These are phyloP conservation scores for Phania funesta DNA, from an alignment of 2,888 invertebrate species.

Conservation along the genomic window DNA sequence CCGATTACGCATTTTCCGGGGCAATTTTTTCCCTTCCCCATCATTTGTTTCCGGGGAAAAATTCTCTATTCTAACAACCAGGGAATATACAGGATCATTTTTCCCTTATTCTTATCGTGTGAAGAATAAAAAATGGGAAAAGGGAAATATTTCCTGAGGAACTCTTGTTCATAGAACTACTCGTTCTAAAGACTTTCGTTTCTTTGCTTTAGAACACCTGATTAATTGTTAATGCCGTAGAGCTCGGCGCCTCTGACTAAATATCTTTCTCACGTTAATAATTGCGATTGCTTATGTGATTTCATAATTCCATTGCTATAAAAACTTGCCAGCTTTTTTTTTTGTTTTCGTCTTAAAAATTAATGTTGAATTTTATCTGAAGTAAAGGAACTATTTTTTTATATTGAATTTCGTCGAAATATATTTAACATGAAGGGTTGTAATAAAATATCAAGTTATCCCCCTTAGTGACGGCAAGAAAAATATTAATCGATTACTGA, in stretches of 20 bases:
- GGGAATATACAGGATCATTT: no score
- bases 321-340: slow-evolving; percentile 36
- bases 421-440: slow-evolving; percentile 17
- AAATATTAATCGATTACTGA: no score
- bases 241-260: slow-evolving; percentile 16
- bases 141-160: no score
- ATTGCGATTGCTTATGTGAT: slow-evolving; percentile 13
- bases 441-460: no score
- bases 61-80: no score
- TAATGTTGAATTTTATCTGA: not conserved
- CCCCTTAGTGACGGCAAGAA: no score
- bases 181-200: no score
- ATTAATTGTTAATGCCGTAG: slow-evolving; percentile 16
- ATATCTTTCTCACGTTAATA: slow-evolving; percentile 47
- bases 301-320: slow-evolving; percentile 18
- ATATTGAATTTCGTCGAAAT: not conserved
- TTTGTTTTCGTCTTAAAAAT: not conserved
- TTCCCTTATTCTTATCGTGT: no score
- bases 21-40: no score
- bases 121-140: no score
- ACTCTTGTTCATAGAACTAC: no score
- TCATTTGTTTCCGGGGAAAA: no score
- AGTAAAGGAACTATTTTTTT: not conserved
- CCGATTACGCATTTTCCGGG: not conserved
- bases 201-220: not conserved